phyloP scores from a whole-genome alignment of 2,797 vertebrate species.

The Mus minutoides region DNA sequence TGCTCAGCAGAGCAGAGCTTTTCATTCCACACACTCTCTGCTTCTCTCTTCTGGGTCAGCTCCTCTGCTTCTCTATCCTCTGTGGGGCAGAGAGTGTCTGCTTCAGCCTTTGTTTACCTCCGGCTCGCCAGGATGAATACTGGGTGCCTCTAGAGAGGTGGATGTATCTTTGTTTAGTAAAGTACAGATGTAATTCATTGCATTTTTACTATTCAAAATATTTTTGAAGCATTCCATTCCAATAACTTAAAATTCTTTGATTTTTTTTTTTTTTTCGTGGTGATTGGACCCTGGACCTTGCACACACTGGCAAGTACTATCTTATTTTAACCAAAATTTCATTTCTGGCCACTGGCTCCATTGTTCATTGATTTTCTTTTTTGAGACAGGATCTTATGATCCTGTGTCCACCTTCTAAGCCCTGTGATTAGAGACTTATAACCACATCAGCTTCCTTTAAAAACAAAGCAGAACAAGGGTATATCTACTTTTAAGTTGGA shows the following conservation, averaged over 20 bases:
- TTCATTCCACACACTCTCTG: background rate
- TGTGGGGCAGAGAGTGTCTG: background rate
- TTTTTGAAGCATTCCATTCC: background rate
- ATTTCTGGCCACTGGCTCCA: background rate
- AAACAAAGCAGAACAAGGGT: background rate
- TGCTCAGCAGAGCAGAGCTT: background rate
- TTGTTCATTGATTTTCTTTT: background rate
- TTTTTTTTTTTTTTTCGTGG: background rate
- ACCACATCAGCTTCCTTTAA: background rate
- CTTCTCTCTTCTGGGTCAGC: background rate
- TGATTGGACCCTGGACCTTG: background rate
- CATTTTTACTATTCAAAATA: constrained; percentile 11
- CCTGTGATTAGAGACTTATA: background rate
- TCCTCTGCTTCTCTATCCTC: background rate
- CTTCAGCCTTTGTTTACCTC: background rate
- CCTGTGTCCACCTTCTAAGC: background rate
- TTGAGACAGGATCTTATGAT: background rate
- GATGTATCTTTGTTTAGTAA: background rate
- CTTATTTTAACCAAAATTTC: background rate
- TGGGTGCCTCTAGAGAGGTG: background rate
- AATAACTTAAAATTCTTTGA: background rate
- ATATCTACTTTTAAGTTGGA: background rate
- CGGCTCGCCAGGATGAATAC: background rate
- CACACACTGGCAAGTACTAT: background rate
- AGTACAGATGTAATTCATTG: background rate